Conservation (phyloP, 2,888 invertebrate species). For the Fissipunctia ypsillon region DNA sequence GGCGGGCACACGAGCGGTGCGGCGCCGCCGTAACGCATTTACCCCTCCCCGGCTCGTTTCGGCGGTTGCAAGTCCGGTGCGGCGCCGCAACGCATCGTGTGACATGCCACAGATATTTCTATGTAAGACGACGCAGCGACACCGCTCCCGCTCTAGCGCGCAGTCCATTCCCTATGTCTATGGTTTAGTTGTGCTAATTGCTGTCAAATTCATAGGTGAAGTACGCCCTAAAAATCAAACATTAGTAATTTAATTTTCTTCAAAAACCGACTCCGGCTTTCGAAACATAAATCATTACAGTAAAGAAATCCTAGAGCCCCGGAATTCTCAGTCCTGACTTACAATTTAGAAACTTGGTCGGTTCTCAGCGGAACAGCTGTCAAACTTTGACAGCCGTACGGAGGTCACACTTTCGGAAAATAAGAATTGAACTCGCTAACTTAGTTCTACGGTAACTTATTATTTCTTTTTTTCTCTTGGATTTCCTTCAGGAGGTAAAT, state of each 20-base stretch:
- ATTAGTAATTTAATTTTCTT: not conserved
- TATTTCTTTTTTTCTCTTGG: not conserved
- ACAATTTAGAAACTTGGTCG: slow-evolving; percentile 37
- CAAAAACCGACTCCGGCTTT: not conserved
- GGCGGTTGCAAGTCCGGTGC: too few species aligned
- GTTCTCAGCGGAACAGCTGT: slow-evolving; percentile 39
- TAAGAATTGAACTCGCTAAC: slow-evolving; percentile 28
- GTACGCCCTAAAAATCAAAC: not conserved
- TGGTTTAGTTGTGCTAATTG: not conserved
- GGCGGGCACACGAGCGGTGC: too few species aligned
- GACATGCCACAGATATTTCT: too few species aligned
- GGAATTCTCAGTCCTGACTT: slow-evolving; percentile 19
- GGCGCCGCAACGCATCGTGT: too few species aligned
- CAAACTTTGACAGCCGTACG: slow-evolving; percentile 60
- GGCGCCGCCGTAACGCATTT: too few species aligned
- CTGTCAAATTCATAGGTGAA: not conserved
- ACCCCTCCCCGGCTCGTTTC: too few species aligned
- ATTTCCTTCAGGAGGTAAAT: not conserved
- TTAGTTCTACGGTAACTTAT: not conserved
- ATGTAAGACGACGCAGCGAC: too few species aligned
- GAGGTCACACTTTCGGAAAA: slow-evolving; percentile 37
- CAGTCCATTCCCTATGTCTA: too few species aligned
- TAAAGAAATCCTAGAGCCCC: slow-evolving; percentile 8
- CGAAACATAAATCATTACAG: slow-evolving; percentile 22
- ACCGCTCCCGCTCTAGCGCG: too few species aligned